Conservation (phyloP, 2,113 vertebrate genomes). For the Amblyopsis rosae region DNA sequence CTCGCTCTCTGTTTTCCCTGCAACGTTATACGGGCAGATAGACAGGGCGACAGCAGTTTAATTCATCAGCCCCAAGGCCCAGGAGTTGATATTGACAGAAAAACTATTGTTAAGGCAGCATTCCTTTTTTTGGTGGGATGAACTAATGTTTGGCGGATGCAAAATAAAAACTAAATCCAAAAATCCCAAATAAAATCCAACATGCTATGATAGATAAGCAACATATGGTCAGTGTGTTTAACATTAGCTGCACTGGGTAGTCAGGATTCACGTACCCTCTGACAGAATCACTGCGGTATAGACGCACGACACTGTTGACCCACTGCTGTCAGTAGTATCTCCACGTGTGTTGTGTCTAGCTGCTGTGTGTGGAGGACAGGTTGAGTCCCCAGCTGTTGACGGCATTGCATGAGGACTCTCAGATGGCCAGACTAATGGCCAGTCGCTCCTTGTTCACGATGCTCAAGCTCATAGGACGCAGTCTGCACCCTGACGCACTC, state of each 20-base stretch:
- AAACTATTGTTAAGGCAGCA: constrained; percentile 59
- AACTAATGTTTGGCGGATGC: constrained; percentile 16
- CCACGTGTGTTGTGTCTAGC: constrained; percentile 60
- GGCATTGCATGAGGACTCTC: constrained; percentile 87
- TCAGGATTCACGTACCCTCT: too few relatives aligned
- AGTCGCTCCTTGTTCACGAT: constrained; percentile 79
- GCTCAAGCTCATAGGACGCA: constrained; percentile 64
- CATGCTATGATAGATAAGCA: too few relatives aligned
- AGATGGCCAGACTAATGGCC: constrained; percentile 81
- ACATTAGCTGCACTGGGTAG: too few relatives aligned
- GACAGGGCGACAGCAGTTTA: constrained; percentile 50
- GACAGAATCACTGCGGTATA: too few relatives aligned
- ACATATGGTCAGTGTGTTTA: too few relatives aligned
- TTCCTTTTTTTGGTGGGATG: constrained; percentile 36
- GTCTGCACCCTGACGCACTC: constrained; percentile 76
- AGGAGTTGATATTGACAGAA: constrained; percentile 13
- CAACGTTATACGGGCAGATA: constrained; percentile 52
- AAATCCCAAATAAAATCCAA: too few relatives aligned
- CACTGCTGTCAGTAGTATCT: not conserved
- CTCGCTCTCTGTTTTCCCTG: constrained; percentile 32
- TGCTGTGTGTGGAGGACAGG: constrained; percentile 71
- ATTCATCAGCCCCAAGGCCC: constrained; percentile 42
- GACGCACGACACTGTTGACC: too few relatives aligned
- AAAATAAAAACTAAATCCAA: too few relatives aligned
- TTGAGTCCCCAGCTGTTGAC: constrained; percentile 79